These are phyloP conservation scores for Melipona bicolor DNA, from an alignment of 2,888 invertebrate genomes.

Conservation along the genomic window DNA sequence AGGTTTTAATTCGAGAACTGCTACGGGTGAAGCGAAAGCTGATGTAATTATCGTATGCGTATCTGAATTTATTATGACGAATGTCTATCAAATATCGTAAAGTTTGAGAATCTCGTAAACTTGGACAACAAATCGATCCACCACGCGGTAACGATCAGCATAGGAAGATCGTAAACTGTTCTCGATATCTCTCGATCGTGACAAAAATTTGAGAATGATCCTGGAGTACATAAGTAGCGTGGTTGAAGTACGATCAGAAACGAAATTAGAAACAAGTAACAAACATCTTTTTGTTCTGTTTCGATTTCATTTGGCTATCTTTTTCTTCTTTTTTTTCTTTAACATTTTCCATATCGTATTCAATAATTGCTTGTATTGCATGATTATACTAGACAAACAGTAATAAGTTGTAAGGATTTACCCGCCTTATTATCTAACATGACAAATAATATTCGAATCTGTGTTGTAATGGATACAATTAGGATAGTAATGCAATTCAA, in stretches of 20 bases:
- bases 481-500: slow-evolving; percentile 74
- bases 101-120: slow-evolving; percentile 48
- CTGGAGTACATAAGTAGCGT: slow-evolving; percentile 25
- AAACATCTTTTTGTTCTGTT: slow-evolving; percentile 15
- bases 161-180: slow-evolving; percentile 29
- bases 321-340: slow-evolving; percentile 1
- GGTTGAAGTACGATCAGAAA: slow-evolving; percentile 19
- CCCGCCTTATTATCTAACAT: slow-evolving; percentile 81
- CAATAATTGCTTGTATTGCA: slow-evolving; percentile 77
- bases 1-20: slow-evolving; percentile 42
- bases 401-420: slow-evolving; percentile 82
- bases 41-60: slow-evolving; percentile 47
- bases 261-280: slow-evolving; percentile 21
- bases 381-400: slow-evolving; percentile 81
- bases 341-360: slow-evolving; percentile 43
- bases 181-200: slow-evolving; percentile 2
- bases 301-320: neutral
- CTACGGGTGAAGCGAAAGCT: slow-evolving; percentile 52
- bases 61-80: slow-evolving; percentile 62
- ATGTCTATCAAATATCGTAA: slow-evolving; percentile 66
- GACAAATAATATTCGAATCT: slow-evolving; percentile 81
- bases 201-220: slow-evolving; percentile 18
- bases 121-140: slow-evolving; percentile 64
- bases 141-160: slow-evolving; percentile 31
- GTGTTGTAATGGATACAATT: slow-evolving; percentile 73